These are phyloP conservation scores for Neodon shergylaensis DNA, from an alignment of 2,113 vertebrate species.

Conservation along the genomic window DNA sequence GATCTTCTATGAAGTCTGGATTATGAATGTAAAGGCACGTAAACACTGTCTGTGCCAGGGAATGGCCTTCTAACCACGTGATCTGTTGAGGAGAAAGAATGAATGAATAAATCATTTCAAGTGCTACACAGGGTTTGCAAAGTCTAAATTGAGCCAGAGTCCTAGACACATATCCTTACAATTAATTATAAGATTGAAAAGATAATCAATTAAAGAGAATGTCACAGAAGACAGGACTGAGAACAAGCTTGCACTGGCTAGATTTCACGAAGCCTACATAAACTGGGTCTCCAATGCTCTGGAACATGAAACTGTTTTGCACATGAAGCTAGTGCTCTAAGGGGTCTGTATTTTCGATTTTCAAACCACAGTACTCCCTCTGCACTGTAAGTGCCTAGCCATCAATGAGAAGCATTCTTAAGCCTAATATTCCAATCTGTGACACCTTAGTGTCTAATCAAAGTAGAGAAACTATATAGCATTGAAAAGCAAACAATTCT, in stretches of 20 bases:
- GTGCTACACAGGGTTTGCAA: neutral
- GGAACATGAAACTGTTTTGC: neutral
- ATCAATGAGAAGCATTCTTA: conserved; percentile 1
- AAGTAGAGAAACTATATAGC: neutral
- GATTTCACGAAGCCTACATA: conserved; percentile 1
- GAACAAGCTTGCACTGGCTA: conserved; percentile 13
- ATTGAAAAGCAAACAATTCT: conserved; percentile 40
- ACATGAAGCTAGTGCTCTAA: neutral
- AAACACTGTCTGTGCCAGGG: conserved; percentile 98
- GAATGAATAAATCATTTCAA: neutral
- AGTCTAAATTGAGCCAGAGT: conserved; percentile 8
- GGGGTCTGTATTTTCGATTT: neutral
- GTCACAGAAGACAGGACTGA: neutral
- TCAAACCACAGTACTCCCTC: neutral
- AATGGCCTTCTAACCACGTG: conserved; percentile 99
- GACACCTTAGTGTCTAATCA: neutral
- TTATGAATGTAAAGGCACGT: conserved; percentile 99
- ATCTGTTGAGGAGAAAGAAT: conserved; percentile 87
- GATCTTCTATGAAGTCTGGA: conserved; percentile 98
- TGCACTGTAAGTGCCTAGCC: neutral
- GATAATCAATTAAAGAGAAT: conserved; percentile 36
- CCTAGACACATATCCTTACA: neutral
- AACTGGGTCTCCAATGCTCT: neutral
- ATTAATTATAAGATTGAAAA: conserved; percentile 49
- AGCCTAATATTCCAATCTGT: neutral